These are phyloP conservation scores for Mus pahari DNA, from an alignment of 2,113 vertebrate species.

Conservation along the genomic window DNA sequence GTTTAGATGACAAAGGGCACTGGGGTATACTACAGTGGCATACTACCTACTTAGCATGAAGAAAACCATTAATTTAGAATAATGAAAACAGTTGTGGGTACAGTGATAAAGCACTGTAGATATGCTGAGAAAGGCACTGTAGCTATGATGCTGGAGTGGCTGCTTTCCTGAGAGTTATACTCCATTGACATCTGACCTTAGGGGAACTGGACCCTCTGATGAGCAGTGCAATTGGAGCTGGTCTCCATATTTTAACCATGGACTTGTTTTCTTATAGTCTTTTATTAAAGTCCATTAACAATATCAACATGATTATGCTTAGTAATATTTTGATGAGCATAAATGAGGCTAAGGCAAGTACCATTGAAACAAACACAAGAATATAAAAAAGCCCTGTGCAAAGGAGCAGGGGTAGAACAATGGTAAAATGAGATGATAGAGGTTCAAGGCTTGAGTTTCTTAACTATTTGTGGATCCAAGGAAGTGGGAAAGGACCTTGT, in stretches of 20 bases:
- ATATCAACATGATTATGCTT: neutral
- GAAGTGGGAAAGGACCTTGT: neutral
- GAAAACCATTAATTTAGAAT: neutral
- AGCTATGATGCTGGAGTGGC: neutral
- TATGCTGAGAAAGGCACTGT: neutral
- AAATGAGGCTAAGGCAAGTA: neutral
- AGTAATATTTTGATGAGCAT: neutral
- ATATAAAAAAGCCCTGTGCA: neutral
- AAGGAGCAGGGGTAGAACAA: neutral
- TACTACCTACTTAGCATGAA: too few relatives aligned
- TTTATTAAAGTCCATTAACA: neutral
- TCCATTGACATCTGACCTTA: neutral
- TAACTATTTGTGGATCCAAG: neutral
- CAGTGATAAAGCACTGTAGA: neutral
- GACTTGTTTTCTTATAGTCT: neutral
- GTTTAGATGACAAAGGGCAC: neutral
- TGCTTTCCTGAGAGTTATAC: neutral
- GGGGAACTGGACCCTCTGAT: neutral
- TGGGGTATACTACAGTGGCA: neutral
- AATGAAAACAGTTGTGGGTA: neutral
- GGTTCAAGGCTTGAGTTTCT: neutral
- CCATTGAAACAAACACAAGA: neutral
- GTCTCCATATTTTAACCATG: neutral
- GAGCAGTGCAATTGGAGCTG: neutral
- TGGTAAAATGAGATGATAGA: neutral